Evolutionary conservation across 2,888 invertebrate genomes (phyloP).

Genomic region (Steromphala cineraria): DNA sequence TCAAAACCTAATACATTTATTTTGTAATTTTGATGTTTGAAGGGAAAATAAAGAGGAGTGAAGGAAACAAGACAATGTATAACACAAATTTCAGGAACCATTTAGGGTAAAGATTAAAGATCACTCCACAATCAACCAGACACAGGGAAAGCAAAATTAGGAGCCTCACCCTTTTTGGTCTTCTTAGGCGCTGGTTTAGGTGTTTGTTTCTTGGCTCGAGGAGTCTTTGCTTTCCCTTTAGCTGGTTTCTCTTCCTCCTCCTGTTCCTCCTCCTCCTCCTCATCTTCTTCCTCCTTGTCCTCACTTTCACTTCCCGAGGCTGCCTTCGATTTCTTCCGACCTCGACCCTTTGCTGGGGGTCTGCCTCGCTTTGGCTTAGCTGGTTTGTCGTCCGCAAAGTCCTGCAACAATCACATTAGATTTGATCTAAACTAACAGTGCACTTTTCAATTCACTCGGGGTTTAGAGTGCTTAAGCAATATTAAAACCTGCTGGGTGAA

Average conservation of each 20-base stretch:
- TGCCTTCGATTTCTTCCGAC: conserved; percentile 32
- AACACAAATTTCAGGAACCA: too few species aligned
- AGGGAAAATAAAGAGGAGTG: too few species aligned
- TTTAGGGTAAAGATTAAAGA: too few species aligned
- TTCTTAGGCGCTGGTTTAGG: conserved; percentile 30
- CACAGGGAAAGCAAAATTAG: too few species aligned
- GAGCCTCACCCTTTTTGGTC: conserved; percentile 22
- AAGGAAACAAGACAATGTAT: too few species aligned
- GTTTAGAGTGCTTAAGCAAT: too few species aligned
- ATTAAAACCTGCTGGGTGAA: too few species aligned
- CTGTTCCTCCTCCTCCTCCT: not conserved
- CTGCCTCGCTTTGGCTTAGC: conserved; percentile 6
- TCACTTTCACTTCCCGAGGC: conserved; percentile 35
- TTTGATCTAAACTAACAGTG: not conserved
- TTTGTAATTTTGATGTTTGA: too few species aligned
- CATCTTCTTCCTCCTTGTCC: conserved; percentile 22
- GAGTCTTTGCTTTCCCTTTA: conserved; percentile 24
- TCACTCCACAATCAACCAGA: too few species aligned
- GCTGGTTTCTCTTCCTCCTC: conserved; percentile 8
- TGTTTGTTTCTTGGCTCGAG: conserved; percentile 21
- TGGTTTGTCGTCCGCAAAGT: conserved; percentile 48
- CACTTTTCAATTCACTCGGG: too few species aligned
- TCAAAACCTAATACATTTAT: too few species aligned
- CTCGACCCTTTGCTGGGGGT: not conserved
- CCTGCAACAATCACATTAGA: conserved; percentile 40